Conservation (phyloP, 2,888 invertebrate species). For the Platycheirus rosarum region DNA sequence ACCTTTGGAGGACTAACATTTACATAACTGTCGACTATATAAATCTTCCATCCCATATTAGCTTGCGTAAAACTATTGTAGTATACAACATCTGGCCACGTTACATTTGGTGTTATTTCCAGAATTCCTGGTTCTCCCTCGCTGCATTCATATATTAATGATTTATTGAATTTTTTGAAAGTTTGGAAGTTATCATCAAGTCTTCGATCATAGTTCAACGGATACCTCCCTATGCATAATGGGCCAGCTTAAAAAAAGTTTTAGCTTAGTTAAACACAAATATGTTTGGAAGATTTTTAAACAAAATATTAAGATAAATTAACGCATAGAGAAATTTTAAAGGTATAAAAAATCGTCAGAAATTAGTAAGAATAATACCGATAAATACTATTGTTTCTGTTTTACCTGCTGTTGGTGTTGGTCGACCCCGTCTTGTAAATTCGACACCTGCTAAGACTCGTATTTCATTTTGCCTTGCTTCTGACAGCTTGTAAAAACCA, state of each 20-base stretch:
- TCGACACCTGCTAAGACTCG: slow-evolving; percentile 91
- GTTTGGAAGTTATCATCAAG: slow-evolving; percentile 90
- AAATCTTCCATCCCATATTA: slow-evolving; percentile 98
- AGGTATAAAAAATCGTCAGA: no score
- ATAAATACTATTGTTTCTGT: no score
- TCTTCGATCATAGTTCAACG: slow-evolving; percentile 87
- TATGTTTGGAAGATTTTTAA: no score
- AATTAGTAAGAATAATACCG: no score
- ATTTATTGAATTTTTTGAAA: slow-evolving; percentile 93
- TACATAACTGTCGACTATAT: slow-evolving; percentile 89
- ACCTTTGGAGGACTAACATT: slow-evolving; percentile 71
- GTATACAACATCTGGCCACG: slow-evolving; percentile 96
- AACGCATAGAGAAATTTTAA: no score
- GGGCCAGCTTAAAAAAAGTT: slow-evolving; percentile 86
- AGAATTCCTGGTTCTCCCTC: slow-evolving; percentile 88
- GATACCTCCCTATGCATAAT: slow-evolving; percentile 88
- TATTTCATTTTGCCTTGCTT: slow-evolving; percentile 87
- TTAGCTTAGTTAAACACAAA: slow-evolving; percentile 6
- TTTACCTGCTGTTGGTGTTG: slow-evolving; percentile 89
- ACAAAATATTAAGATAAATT: no score
- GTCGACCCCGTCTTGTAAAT: slow-evolving; percentile 91
- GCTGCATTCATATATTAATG: slow-evolving; percentile 88
- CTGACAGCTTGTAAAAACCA: slow-evolving; percentile 89
- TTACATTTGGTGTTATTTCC: slow-evolving; percentile 92
- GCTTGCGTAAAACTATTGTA: slow-evolving; percentile 96